A percentile compares a stretch with the other conserved stretches of the same genome.
These are phyloP conservation scores for Holothuria scabra DNA, from an alignment of 53 echinoderm and acorn worm species.

Conservation along the genomic window DNA sequence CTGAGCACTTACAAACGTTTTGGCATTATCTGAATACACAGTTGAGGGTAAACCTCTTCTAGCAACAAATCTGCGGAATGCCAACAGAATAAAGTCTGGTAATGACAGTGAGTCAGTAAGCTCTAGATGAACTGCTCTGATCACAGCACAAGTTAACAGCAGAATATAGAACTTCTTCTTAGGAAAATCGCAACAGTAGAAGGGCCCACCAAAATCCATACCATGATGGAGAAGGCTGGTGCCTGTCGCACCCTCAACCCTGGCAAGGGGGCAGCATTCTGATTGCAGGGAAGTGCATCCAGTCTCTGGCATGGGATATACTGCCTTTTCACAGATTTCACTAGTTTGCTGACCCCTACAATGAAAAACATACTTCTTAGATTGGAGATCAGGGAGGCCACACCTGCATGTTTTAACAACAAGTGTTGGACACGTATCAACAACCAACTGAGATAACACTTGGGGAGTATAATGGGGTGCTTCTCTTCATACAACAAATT, in stretches of 20 bases:
- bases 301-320: neutral
- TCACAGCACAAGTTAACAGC: too few species aligned
- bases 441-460: neutral
- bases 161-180: too few species aligned
- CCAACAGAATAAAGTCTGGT: too few species aligned
- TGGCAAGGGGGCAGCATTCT: slow-evolving; percentile 8
- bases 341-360: neutral
- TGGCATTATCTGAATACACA: too few species aligned
- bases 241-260: neutral
- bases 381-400: neutral
- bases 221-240: slow-evolving; percentile 11
- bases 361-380: neutral
- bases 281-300: slow-evolving; percentile 12
- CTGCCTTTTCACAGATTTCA: neutral
- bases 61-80: too few species aligned
- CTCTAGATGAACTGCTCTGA: too few species aligned
- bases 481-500: too few species aligned
- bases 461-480: neutral
- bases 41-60: too few species aligned
- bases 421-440: neutral
- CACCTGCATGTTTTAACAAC: neutral
- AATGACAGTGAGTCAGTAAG: too few species aligned
- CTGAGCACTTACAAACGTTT: too few species aligned
- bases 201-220: neutral
- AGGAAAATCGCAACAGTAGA: too few species aligned